Evolutionary conservation across 2,888 invertebrate species (phyloP).

Genomic region (Cryptocephalus primarius): DNA sequence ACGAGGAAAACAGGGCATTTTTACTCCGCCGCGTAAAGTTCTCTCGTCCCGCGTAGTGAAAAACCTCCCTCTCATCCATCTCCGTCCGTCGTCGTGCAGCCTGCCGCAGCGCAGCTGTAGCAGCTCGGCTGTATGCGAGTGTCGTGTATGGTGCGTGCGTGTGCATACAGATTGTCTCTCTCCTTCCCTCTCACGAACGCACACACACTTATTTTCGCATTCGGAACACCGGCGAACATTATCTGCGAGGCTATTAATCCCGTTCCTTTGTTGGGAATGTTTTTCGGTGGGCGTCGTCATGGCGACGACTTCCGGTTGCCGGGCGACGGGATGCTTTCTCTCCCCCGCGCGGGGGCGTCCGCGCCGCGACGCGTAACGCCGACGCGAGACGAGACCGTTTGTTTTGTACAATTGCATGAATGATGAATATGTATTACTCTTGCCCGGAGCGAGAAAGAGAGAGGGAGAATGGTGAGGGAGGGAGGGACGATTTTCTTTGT

Average conservation of each 20-base stretch:
- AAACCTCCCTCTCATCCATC: too few species aligned
- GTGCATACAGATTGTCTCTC: too few species aligned
- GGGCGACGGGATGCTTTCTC: slow-evolving; percentile 29
- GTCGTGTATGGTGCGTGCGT: too few species aligned
- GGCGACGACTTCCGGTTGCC: slow-evolving; percentile 35
- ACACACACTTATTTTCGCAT: not conserved
- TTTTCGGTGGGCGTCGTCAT: slow-evolving; percentile 36
- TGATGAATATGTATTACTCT: slow-evolving; percentile 31
- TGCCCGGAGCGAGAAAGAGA: slow-evolving; percentile 4
- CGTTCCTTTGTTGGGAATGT: slow-evolving; percentile 37
- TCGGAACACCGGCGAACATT: not conserved
- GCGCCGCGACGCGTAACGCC: slow-evolving; percentile 21
- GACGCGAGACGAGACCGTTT: slow-evolving; percentile 26
- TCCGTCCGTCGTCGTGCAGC: too few species aligned
- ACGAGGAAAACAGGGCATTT: too few species aligned
- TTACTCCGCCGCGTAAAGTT: too few species aligned
- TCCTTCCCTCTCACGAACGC: not conserved
- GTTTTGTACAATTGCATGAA: slow-evolving; percentile 31
- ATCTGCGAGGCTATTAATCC: slow-evolving; percentile 29
- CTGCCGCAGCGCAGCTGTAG: too few species aligned
- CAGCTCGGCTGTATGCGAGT: too few species aligned
- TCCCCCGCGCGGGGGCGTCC: slow-evolving; percentile 12
- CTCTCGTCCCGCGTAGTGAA: too few species aligned
- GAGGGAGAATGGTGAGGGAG: not conserved
- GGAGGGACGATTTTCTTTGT: slow-evolving; percentile 23